These are phyloP conservation scores for Colistium nudipinnis DNA, from an alignment of 2,113 vertebrate species.

Conservation along the genomic window DNA sequence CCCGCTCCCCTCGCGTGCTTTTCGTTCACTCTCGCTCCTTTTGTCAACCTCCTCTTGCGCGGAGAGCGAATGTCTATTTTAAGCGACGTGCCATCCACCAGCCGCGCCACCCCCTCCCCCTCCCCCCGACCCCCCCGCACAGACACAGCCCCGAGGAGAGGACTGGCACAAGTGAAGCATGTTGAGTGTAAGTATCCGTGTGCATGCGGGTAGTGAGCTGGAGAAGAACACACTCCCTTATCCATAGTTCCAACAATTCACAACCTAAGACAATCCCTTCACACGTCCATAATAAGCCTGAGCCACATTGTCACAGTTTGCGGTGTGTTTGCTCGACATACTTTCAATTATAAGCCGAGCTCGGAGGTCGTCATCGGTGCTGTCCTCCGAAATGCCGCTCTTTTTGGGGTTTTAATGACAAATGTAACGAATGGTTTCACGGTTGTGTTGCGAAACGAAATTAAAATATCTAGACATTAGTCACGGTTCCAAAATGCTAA, in stretches of 20 bases:
- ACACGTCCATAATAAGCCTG: constrained; percentile 52
- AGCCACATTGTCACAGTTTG: constrained; percentile 34
- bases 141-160: constrained; percentile 61
- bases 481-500: background rate
- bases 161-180: constrained; percentile 70
- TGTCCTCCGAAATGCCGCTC: background rate
- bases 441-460: too few species aligned
- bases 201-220: constrained; percentile 17
- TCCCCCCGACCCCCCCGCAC: too few species aligned
- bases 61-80: constrained; percentile 82
- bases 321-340: constrained; percentile 46
- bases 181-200: constrained; percentile 45
- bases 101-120: too few species aligned
- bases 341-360: constrained; percentile 15
- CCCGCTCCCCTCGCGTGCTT: constrained; percentile 51
- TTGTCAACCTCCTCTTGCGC: constrained; percentile 75
- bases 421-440: too few species aligned
- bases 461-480: too few species aligned
- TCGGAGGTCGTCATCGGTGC: constrained; percentile 1
- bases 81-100: constrained; percentile 76
- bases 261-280: constrained; percentile 10
- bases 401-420: too few species aligned
- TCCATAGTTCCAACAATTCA: constrained; percentile 26
- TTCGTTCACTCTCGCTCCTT: constrained; percentile 63
- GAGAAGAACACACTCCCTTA: constrained; percentile 23